These are phyloP conservation scores for Anableps anableps DNA, from an alignment of 2,797 vertebrate species.

Conservation along the genomic window DNA sequence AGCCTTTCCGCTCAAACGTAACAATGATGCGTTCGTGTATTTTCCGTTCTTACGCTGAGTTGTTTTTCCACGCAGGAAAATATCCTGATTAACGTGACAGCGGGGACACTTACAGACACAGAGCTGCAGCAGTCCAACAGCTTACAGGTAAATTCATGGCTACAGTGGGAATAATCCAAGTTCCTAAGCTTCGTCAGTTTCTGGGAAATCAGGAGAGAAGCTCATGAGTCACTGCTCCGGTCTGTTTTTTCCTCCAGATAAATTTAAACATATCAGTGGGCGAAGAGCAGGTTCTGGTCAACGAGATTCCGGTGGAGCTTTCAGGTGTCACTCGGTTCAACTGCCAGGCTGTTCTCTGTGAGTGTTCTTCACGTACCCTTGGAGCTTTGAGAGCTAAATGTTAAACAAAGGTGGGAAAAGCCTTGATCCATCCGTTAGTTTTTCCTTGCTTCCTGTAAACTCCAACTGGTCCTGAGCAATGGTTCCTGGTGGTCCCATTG, in stretches of 20 bases:
- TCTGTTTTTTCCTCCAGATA: constrained; percentile 63
- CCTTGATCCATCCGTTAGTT: background rate
- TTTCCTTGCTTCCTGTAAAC: background rate
- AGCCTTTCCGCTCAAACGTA: background rate
- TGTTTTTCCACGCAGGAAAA: constrained; percentile 78
- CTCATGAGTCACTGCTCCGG: background rate
- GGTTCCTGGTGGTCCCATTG: too few species aligned
- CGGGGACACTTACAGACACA: constrained; percentile 69
- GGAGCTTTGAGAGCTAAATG: background rate
- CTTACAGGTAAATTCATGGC: constrained; percentile 72
- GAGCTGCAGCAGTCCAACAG: constrained; percentile 76
- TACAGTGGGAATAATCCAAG: background rate
- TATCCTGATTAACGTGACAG: constrained; percentile 86
- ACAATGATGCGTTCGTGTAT: background rate
- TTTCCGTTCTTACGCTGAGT: background rate
- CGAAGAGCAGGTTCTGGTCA: constrained; percentile 88
- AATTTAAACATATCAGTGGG: constrained; percentile 78
- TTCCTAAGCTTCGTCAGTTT: background rate
- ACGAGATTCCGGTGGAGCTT: constrained; percentile 88
- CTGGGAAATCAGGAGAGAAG: background rate
- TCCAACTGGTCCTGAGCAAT: background rate
- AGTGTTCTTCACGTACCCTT: constrained; percentile 65
- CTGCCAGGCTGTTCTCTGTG: constrained; percentile 88
- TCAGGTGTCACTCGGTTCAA: constrained; percentile 89
- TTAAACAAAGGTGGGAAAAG: background rate